Evolutionary conservation across 2,797 vertebrate species (phyloP).

Genomic region (Cuculus canorus): DNA sequence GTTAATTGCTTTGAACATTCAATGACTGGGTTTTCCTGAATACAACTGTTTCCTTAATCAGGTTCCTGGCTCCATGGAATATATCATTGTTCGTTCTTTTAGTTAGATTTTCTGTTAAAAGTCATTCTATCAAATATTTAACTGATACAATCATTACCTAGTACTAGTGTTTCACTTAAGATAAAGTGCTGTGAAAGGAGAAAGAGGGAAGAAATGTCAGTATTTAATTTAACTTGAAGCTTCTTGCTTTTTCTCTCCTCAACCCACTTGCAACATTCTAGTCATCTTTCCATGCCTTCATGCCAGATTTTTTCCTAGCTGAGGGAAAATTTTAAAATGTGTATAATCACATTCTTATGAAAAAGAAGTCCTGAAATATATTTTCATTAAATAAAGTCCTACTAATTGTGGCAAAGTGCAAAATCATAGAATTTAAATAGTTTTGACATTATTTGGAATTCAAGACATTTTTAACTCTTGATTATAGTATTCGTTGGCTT

Average conservation of each 20-base stretch:
- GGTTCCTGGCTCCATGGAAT: constrained; percentile 6
- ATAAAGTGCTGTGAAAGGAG: constrained; percentile 60
- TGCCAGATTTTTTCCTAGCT: neutral
- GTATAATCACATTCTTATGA: neutral
- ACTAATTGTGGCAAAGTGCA: neutral
- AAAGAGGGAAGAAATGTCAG: constrained; percentile 71
- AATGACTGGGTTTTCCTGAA: constrained; percentile 26
- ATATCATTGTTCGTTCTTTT: constrained; percentile 55
- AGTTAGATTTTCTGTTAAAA: constrained; percentile 66
- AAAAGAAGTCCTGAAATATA: neutral
- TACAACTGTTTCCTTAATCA: constrained; percentile 42
- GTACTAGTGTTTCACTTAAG: constrained; percentile 61
- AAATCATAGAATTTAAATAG: neutral
- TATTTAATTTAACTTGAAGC: constrained; percentile 67
- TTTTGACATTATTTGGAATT: neutral
- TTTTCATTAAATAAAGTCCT: neutral
- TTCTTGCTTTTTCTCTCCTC: constrained; percentile 62
- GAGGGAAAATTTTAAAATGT: neutral
- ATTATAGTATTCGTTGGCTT: neutral
- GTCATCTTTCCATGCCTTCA: constrained; percentile 24
- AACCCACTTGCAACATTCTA: neutral
- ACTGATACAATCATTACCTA: constrained; percentile 71
- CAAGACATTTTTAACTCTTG: neutral
- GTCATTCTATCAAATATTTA: constrained; percentile 73
- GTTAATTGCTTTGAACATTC: constrained; percentile 54